A percentile compares a stretch with the other conserved stretches of the same genome.
Conservation (phyloP, 2,113 vertebrate genomes). For the Phylloscopus whistleri region DNA sequence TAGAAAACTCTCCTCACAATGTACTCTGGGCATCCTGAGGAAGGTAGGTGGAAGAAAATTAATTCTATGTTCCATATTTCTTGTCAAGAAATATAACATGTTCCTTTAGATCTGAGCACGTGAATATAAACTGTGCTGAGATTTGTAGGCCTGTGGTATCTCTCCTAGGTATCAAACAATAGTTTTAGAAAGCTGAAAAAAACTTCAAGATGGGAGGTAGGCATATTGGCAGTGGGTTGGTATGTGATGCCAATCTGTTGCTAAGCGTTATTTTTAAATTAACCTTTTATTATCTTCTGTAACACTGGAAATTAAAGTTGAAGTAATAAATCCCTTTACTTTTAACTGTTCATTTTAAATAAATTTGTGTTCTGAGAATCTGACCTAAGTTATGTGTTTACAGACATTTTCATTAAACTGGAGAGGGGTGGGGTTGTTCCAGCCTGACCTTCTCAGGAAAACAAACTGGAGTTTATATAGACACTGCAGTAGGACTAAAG, state of each 20-base stretch:
- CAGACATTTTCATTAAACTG: background rate
- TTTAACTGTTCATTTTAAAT: background rate
- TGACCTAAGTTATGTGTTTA: background rate
- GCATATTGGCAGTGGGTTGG: background rate
- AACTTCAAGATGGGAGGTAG: background rate
- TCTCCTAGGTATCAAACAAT: background rate
- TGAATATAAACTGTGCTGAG: background rate
- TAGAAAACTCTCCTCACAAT: background rate
- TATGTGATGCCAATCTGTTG: background rate
- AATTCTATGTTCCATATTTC: background rate
- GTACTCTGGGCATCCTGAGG: background rate
- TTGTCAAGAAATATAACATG: background rate
- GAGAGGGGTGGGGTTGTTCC: background rate
- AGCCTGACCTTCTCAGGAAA: background rate
- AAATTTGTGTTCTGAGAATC: background rate
- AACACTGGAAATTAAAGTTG: background rate
- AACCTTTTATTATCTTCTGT: background rate
- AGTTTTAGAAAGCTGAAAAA: background rate
- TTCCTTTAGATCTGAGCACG: background rate
- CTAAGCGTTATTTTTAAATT: background rate
- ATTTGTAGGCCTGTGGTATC: background rate
- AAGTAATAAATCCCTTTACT: accelerated
- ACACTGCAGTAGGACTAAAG: background rate
- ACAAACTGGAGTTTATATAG: background rate
- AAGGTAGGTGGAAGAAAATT: background rate